A percentile compares a stretch with the other conserved stretches of the same genome.
These are phyloP conservation scores for Drosophila eugracilis DNA, from an alignment of 1,140 invertebrate species.

Conservation along the genomic window DNA sequence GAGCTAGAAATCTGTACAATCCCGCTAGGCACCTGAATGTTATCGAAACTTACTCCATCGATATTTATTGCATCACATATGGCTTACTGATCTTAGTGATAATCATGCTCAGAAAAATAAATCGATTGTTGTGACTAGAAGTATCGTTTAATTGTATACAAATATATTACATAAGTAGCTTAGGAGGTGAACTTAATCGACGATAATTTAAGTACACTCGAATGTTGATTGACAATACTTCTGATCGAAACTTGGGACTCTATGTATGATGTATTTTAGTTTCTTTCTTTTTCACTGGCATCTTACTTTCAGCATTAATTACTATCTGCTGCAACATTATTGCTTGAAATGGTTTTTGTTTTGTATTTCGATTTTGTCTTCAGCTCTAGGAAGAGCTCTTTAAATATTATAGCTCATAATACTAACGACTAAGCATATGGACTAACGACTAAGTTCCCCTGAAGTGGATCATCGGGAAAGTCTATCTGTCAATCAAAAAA, in stretches of 20 bases:
- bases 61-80: slow-evolving; percentile 43
- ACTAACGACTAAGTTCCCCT: slow-evolving; percentile 19
- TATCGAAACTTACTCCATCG: slow-evolving; percentile 45
- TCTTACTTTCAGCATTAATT: slow-evolving; percentile 11
- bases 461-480: slow-evolving; percentile 4
- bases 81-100: slow-evolving; percentile 13
- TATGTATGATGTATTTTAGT: slow-evolving; percentile 14
- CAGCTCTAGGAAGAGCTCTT: slow-evolving; percentile 7
- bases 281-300: slow-evolving; percentile 9
- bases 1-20: slow-evolving; percentile 80
- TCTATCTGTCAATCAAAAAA: neutral
- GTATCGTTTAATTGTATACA: slow-evolving; percentile 66
- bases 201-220: slow-evolving; percentile 71
- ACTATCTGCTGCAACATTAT: neutral
- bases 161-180: slow-evolving; percentile 41
- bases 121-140: slow-evolving; percentile 64
- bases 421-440: slow-evolving; percentile 31
- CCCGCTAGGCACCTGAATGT: slow-evolving; percentile 50
- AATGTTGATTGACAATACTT: slow-evolving; percentile 76
- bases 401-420: slow-evolving; percentile 17
- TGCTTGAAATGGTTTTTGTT: neutral
- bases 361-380: too few species aligned
- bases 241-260: slow-evolving; percentile 28
- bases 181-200: slow-evolving; percentile 57
- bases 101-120: slow-evolving; percentile 15